A percentile compares a stretch with the other conserved stretches of the same genome.
Conservation (phyloP, 2,888 invertebrate species). For the Mylabris sibirica region DNA sequence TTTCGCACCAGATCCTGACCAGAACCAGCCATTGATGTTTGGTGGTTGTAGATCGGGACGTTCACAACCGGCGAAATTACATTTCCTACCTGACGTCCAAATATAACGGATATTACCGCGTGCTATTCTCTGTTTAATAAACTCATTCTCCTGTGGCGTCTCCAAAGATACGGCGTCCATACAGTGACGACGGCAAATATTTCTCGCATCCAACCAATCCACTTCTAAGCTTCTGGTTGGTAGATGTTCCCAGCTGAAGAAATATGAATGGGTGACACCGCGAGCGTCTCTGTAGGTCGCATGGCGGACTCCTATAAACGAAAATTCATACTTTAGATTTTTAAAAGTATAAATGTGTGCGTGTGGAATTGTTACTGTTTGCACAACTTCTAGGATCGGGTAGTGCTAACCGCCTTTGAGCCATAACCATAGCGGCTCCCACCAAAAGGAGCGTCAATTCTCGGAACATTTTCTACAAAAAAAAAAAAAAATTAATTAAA, state of each 20-base stretch:
- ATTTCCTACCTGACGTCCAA: conserved; percentile 92
- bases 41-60: conserved; percentile 83
- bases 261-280: conserved; percentile 89
- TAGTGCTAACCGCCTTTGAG: conserved; percentile 84
- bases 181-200: conserved; percentile 90
- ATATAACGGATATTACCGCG: conserved; percentile 82
- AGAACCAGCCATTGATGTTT: conserved; percentile 90
- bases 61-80: conserved; percentile 91
- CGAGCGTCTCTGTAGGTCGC: conserved; percentile 87
- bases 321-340: conserved; percentile 15
- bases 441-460: conserved; percentile 70
- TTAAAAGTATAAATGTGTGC: no score
- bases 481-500: no score
- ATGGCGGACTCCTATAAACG: conserved; percentile 80
- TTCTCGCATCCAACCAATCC: conserved; percentile 90
- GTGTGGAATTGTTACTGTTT: conserved; percentile 76
- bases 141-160: conserved; percentile 91
- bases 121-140: conserved; percentile 85
- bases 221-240: conserved; percentile 82
- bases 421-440: conserved; percentile 72
- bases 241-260: conserved; percentile 92
- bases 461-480: conserved; percentile 52
- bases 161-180: conserved; percentile 93
- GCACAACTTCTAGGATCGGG: conserved; percentile 90
- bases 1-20: conserved; percentile 92